phyloP scores from a whole-genome alignment of 2,113 vertebrate genomes.

The Prochilodus magdalenae region DNA sequence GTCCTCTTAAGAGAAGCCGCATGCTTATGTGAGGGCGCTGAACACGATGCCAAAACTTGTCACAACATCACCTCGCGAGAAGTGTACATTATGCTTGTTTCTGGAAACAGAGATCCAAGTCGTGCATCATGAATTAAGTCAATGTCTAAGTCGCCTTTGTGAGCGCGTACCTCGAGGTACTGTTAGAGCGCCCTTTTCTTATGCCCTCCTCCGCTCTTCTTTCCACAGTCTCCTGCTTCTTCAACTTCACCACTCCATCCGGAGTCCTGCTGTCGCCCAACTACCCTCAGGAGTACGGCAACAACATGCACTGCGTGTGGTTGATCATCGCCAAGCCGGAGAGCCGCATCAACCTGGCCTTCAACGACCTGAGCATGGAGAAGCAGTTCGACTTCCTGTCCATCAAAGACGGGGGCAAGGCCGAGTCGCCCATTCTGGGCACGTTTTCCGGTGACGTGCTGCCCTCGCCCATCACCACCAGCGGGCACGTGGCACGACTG shows the following conservation, averaged over 20 bases:
- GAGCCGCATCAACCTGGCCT: conserved; percentile 96
- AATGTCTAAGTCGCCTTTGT: not conserved
- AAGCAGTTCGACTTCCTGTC: conserved; percentile 98
- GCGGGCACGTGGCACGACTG: conserved; percentile 89
- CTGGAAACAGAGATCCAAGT: not conserved
- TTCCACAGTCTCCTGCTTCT: conserved; percentile 92
- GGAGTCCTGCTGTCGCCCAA: conserved; percentile 94
- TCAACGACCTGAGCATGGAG: conserved; percentile 99
- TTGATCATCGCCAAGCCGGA: conserved; percentile 93
- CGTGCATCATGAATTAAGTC: not conserved
- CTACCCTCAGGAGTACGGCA: conserved; percentile 97
- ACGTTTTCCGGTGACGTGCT: conserved; percentile 93
- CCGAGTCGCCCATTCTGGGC: conserved; percentile 91
- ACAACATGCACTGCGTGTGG: conserved; percentile 98
- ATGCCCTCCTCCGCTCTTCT: not conserved
- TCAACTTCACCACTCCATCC: conserved; percentile 97
- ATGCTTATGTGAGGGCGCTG: not conserved
- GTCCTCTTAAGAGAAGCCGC: not conserved
- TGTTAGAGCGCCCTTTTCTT: not conserved
- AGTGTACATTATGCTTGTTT: not conserved
- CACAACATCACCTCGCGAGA: not conserved
- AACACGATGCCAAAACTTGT: not conserved
- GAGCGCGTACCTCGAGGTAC: not conserved
- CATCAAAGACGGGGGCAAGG: conserved; percentile 92
- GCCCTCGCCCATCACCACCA: conserved; percentile 95